Evolutionary conservation across 2,888 invertebrate genomes (phyloP), one percentile per base, ranked within the genome.

Genomic region (Drosophila koepferae): DNA sequence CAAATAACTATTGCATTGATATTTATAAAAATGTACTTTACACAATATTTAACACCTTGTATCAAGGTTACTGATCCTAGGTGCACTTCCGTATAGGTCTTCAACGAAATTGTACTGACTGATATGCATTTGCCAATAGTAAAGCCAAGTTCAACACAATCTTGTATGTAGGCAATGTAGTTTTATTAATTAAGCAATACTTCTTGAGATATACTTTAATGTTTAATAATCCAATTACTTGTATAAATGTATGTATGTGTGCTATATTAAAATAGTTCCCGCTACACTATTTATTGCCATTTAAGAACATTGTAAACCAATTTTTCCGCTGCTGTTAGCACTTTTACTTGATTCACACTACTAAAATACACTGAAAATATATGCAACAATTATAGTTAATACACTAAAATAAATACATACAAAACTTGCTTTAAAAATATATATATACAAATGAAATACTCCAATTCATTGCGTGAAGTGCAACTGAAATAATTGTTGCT

Each of bases 41-140:
- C 20, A 49, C 60, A 55, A 51, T 59, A 67, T 81, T 76, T 77
- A 88, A 82, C 91, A 87, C 93, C 93, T 93, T 93, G 93, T 92
- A 93, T 93, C 93, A 93, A 93, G 93, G 93, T 91, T 76, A 74
- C 51, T 59, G 63, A 77, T 81, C 73, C 87, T 89, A 74, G 71
- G 63, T 62, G 72, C 67, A 88, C 67, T 83, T 64, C 48, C 43
- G 59, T 44, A 64, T 67, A 63, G 40, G 54, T 51, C 46, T 53
- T 54, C 23, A 63, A 38, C 8, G 53, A 31, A 49, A 55, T 53
- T 67, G 59, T 56, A 81, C 78, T 74, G 86, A 81, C 85, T 75
- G 65, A 73, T 76, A 55, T 60, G 58, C 40, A 56, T 65, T 74
- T 64, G 58, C 56, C 58, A 65, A 67, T 46, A 60, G 23, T 64